Base-by-base conservation (phyloP, 2,797 vertebrate genomes). In the Lagocephalus sceleratus region DNA sequence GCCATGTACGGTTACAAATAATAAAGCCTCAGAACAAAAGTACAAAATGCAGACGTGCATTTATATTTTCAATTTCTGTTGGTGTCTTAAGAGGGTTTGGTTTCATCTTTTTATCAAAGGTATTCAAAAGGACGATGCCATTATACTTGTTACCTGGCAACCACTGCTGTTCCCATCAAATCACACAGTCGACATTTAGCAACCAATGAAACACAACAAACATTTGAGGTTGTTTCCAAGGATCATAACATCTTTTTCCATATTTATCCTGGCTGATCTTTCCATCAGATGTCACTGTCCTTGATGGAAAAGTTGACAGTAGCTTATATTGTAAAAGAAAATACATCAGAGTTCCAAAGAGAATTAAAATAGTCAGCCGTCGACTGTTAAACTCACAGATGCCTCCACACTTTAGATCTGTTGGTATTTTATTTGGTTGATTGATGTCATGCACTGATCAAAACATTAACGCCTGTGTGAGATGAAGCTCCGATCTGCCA, bases 351-450 rank as follows among this genome's bases (percentile, higher is more conserved):
- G n/a, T n/a, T 25, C 2, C 4, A 25, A 25, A 25, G 23, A 7
- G 23, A 25, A 4, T 25, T 4, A 25, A 25, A 25, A 7, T 7
- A 25, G 51, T 52, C 49, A 26, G 51, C 47, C 41, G 3, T 68
- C 68, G 66, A 0, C 38, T 59, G 71, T 80, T 59, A 60, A 8
- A 59, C 20, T 54, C 51, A 8, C 49, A 32, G 57, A 68, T 16
- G 25, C 21, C 39, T 73, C 20, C 21, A 3, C 54, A 47, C 35
- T n/a, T n/a, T n/a, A n/a, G n/a, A n/a, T n/a, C n/a, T n/a, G n/a
- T n/a, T n/a, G n/a, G n/a, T n/a, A n/a, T n/a, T n/a, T n/a, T n/a
- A 44, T 17, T 42, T 5, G 19, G 51, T 55, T 65, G 25, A 69
- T 45, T 50, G 58, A 21, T 62, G 73, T 53, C 12, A 46, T 10